Percentiles rank a stretch among this genome's conserved stretches.
Evolutionary conservation across 2,888 invertebrate species (phyloP).

Genomic region (Sympetrum striolatum): DNA sequence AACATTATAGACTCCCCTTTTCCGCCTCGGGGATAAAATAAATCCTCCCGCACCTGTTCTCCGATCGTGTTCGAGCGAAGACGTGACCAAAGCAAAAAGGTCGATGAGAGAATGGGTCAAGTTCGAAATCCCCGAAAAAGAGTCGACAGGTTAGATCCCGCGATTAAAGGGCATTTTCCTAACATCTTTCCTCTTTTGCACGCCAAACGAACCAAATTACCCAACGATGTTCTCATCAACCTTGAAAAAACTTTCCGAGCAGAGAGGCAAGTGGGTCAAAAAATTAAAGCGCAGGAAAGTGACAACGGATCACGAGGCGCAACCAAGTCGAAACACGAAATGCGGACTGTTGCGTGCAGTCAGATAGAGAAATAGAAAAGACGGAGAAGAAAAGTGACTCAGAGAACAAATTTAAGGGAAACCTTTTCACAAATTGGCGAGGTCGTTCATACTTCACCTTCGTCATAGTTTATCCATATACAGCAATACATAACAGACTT

Average conservation of each 20-base stretch:
- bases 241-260: not conserved
- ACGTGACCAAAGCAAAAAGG: not conserved
- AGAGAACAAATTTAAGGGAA: no score
- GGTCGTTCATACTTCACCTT: no score
- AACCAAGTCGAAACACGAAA: not conserved
- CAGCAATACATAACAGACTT: no score
- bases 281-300: conserved; percentile 21
- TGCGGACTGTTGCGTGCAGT: not conserved
- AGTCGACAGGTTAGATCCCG: not conserved
- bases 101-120: not conserved
- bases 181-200: conserved; percentile 8
- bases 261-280: conserved; percentile 35
- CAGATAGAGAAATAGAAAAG: not conserved
- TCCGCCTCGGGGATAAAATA: no score
- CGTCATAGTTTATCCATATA: no score
- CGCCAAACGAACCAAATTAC: not conserved
- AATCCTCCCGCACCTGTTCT: no score
- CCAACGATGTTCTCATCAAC: conserved; percentile 10
- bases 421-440: no score
- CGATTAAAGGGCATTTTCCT: conserved; percentile 4
- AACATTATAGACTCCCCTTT: no score
- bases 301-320: not conserved
- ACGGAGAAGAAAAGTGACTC: no score
- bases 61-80: no score
- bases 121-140: not conserved